Percentiles rank a stretch among this genome's conserved stretches.
These are phyloP conservation scores for Turritopsis dohrnii DNA, from an alignment of 30 jellyfish, hydroid and myxozoan species.

Conservation along the genomic window DNA sequence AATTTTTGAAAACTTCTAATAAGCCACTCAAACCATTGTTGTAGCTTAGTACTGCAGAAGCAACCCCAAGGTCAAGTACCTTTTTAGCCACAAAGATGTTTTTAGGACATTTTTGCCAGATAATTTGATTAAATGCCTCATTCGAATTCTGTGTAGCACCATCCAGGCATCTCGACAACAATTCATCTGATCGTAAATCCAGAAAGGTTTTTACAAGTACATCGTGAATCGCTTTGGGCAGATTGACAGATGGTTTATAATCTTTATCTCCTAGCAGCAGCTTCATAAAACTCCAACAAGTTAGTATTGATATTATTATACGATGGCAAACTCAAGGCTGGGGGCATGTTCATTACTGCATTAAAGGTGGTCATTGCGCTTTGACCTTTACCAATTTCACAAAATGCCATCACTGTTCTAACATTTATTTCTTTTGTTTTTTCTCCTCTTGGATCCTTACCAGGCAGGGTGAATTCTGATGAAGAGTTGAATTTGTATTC, in stretches of 20 bases:
- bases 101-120: slow-evolving; percentile 44
- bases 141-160: slow-evolving; percentile 50
- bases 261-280: slow-evolving; percentile 28
- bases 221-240: slow-evolving; percentile 36
- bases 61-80: slow-evolving; percentile 31
- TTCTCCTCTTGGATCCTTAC: no score
- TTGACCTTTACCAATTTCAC: no score
- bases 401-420: no score
- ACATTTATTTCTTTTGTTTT: no score
- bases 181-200: slow-evolving; percentile 30
- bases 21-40: slow-evolving; percentile 47
- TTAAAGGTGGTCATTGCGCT: no score
- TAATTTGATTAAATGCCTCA: slow-evolving; percentile 48
- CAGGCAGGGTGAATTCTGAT: no score
- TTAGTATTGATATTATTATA: no score
- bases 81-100: slow-evolving; percentile 18
- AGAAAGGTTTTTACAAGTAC: slow-evolving; percentile 28
- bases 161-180: slow-evolving; percentile 41
- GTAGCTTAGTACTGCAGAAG: slow-evolving; percentile 34
- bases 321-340: no score
- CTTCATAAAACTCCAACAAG: no score
- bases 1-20: not conserved
- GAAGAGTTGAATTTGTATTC: no score
- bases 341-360: no score
- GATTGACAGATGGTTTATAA: slow-evolving; percentile 38